phyloP scores from a whole-genome alignment of 1,140 invertebrate species.

The Chironomus striatipennis region DNA sequence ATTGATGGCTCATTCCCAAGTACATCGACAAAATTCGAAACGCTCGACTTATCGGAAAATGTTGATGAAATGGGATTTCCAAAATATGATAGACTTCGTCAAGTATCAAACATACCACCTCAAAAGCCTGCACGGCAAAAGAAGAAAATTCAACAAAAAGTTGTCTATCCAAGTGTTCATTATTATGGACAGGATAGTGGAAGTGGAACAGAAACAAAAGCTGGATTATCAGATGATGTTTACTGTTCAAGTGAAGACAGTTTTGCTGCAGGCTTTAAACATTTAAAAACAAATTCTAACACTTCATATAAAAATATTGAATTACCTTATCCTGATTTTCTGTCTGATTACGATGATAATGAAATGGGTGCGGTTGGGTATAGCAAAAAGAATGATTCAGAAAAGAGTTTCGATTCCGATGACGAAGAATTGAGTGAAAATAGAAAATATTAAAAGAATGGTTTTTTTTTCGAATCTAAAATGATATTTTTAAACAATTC shows the following conservation, averaged over 20 bases:
- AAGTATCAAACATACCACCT: constrained; percentile 39
- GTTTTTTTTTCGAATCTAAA: background rate
- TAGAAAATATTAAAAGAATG: background rate
- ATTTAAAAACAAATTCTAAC: constrained; percentile 25
- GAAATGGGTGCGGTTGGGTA: constrained; percentile 15
- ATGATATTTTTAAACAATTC: background rate
- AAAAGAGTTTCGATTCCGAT: constrained; percentile 15
- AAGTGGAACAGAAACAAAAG: constrained; percentile 35
- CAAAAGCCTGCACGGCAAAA: constrained; percentile 38
- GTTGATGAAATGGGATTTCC: constrained; percentile 54
- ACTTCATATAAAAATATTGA: constrained; percentile 26
- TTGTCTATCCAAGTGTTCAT: constrained; percentile 16
- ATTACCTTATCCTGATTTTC: constrained; percentile 38
- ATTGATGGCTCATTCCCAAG: constrained; percentile 31
- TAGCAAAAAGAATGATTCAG: background rate
- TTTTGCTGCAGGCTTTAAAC: constrained; percentile 29
- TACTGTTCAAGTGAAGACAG: constrained; percentile 39
- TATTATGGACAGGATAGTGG: constrained; percentile 33
- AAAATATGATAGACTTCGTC: constrained; percentile 47
- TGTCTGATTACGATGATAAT: constrained; percentile 36
- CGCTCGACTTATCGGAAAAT: constrained; percentile 49
- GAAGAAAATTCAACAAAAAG: constrained; percentile 34
- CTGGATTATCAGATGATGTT: constrained; percentile 36
- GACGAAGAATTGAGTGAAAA: constrained; percentile 12
- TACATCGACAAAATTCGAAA: constrained; percentile 43